A percentile compares a stretch with the other conserved stretches of the same genome.
phyloP scores from a whole-genome alignment of 2,888 invertebrate species.

The Drymonia ruficornis region DNA sequence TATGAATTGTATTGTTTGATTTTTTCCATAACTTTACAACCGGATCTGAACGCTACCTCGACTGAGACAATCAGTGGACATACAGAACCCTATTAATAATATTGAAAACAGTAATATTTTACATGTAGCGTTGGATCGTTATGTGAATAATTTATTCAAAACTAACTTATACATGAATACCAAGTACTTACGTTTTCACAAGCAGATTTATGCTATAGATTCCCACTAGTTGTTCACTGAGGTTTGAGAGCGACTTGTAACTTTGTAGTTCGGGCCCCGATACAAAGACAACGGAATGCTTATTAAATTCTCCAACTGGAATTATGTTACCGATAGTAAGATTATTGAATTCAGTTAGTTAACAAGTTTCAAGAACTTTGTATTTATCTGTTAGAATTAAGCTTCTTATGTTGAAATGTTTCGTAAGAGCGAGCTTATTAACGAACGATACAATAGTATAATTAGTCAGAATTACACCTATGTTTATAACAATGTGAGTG shows the following conservation, averaged over 20 bases:
- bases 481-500: background rate
- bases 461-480: no score
- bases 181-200: slow-evolving; percentile 10
- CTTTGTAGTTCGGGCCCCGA: slow-evolving; percentile 41
- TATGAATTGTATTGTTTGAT: no score
- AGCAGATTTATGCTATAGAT: slow-evolving; percentile 32
- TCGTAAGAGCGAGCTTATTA: background rate
- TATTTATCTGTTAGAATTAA: slow-evolving; percentile 29
- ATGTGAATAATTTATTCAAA: no score
- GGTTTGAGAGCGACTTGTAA: slow-evolving; percentile 30
- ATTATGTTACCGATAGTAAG: slow-evolving; percentile 37
- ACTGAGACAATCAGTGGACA: no score
- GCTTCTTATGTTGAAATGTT: slow-evolving; percentile 12
- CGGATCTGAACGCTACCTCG: no score
- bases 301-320: slow-evolving; percentile 43
- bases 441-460: background rate
- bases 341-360: slow-evolving; percentile 38
- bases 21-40: no score
- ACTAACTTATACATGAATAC: background rate
- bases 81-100: no score
- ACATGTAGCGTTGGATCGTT: no score
- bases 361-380: slow-evolving; percentile 26
- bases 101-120: no score
- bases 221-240: slow-evolving; percentile 27
- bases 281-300: slow-evolving; percentile 46